Percentiles rank a stretch among this genome's conserved stretches.
phyloP scores from a whole-genome alignment of 2,113 vertebrate genomes.

The Ophthalmolycus amberensis region DNA sequence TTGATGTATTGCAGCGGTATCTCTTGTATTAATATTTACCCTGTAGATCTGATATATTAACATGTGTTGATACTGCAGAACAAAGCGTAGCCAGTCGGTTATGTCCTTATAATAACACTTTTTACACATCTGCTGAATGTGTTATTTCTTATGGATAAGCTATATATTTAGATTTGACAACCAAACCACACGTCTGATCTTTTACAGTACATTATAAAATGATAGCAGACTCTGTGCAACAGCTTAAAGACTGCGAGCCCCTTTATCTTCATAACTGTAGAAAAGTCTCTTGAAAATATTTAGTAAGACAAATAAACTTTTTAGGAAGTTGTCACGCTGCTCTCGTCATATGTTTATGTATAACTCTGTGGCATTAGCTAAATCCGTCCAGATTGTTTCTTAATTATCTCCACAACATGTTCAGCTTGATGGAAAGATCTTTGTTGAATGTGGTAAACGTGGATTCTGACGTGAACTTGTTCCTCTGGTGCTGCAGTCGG shows the following conservation, averaged over 20 bases:
- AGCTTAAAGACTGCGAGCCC: neutral
- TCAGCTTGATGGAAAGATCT: neutral
- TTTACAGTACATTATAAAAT: neutral
- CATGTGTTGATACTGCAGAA: neutral
- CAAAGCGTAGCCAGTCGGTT: neutral
- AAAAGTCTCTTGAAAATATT: neutral
- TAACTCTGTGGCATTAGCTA: no score
- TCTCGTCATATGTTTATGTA: no score
- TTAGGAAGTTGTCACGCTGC: neutral
- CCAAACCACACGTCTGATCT: neutral
- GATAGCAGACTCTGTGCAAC: neutral
- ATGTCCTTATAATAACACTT: neutral
- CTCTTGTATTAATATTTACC: neutral
- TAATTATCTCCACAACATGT: neutral
- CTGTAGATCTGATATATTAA: neutral
- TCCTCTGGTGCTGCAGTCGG: neutral
- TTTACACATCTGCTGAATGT: neutral
- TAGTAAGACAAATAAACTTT: neutral
- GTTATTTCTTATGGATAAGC: neutral
- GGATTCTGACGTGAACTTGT: neutral
- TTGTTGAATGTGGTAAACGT: neutral
- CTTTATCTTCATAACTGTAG: neutral
- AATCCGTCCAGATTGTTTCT: neutral
- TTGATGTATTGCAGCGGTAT: neutral
- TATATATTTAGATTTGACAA: neutral